A percentile compares a stretch with the other conserved stretches of the same genome.
These are phyloP conservation scores for Lordiphosa collinella DNA, from an alignment of 1,140 invertebrate genomes.

Conservation along the genomic window DNA sequence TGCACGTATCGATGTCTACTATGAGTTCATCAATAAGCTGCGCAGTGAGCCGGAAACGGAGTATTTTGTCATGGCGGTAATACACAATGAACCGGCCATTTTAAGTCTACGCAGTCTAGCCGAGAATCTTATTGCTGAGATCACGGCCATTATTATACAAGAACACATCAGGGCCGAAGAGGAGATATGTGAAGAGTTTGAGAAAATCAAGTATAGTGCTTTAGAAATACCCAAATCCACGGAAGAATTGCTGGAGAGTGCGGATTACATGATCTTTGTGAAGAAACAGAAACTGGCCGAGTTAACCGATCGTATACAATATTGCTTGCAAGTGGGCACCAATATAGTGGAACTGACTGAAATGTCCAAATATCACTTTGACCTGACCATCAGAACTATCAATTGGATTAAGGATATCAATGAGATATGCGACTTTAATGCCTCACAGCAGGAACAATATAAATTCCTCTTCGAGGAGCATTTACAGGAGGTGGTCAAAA, in stretches of 20 bases:
- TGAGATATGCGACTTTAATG: conserved; percentile 86
- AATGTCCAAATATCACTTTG: conserved; percentile 84
- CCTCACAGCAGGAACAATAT: conserved; percentile 87
- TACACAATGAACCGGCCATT: conserved; percentile 81
- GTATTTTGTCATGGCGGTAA: conserved; percentile 82
- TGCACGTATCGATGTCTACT: conserved; percentile 83
- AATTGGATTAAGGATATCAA: conserved; percentile 87
- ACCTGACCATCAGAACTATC: conserved; percentile 84
- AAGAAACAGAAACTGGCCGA: conserved; percentile 83
- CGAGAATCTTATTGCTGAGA: conserved; percentile 79
- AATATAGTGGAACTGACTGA: conserved; percentile 86
- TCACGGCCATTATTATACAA: conserved; percentile 80
- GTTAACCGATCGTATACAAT: conserved; percentile 83
- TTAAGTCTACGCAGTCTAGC: conserved; percentile 79
- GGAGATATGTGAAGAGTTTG: conserved; percentile 84
- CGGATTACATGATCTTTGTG: conserved; percentile 84
- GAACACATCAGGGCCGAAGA: conserved; percentile 82
- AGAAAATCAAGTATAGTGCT: conserved; percentile 82
- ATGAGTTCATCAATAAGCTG: conserved; percentile 82
- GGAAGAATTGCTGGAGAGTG: conserved; percentile 86
- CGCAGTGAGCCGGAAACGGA: conserved; percentile 83
- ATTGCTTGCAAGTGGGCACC: conserved; percentile 83
- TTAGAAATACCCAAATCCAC: conserved; percentile 85
- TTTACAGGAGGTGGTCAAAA: conserved; percentile 84
- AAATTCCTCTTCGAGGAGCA: conserved; percentile 91